Evolutionary conservation across 2,888 invertebrate genomes (phyloP).

Genomic region (Hydroisotoma schaefferi): DNA sequence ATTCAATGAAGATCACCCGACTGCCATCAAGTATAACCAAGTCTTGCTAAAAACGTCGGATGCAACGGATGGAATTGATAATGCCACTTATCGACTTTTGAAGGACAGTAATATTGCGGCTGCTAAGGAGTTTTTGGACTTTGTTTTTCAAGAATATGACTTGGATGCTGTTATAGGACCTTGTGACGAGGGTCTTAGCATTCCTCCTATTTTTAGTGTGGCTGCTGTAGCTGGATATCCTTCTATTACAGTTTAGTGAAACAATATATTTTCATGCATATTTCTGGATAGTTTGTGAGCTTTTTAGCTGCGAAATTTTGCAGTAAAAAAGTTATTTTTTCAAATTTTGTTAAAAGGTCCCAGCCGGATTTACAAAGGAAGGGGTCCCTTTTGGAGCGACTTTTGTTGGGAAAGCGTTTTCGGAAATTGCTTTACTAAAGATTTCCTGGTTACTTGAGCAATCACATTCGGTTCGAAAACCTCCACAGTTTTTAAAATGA

Average conservation of each 20-base stretch:
- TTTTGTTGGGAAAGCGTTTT: conserved; percentile 25
- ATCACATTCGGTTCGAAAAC: neutral
- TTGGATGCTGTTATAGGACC: conserved; percentile 23
- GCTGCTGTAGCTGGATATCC: conserved; percentile 33
- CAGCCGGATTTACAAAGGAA: conserved; percentile 25
- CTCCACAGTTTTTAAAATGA: neutral
- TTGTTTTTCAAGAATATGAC: conserved; percentile 6
- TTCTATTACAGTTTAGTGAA: conserved; percentile 20
- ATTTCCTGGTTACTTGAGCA: conserved; percentile 22
- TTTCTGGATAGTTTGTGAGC: neutral
- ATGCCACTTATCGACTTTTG: conserved; percentile 17
- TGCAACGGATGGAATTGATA: conserved; percentile 26
- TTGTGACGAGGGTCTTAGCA: conserved; percentile 7
- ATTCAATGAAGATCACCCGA: conserved; percentile 25
- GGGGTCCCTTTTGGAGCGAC: conserved; percentile 34
- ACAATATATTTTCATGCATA: neutral
- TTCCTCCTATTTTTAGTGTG: conserved; percentile 5
- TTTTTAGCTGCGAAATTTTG: neutral
- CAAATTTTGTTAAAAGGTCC: conserved; percentile 20
- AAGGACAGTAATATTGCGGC: conserved; percentile 11
- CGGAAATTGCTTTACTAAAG: conserved; percentile 23
- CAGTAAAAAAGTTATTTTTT: neutral
- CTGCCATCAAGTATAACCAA: conserved; percentile 28
- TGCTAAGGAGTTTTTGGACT: conserved; percentile 14
- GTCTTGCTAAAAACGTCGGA: conserved; percentile 17